A percentile compares a stretch with the other conserved stretches of the same genome.
Conservation (phyloP, 2,113 vertebrate species). For the Nansenia antarctica region DNA sequence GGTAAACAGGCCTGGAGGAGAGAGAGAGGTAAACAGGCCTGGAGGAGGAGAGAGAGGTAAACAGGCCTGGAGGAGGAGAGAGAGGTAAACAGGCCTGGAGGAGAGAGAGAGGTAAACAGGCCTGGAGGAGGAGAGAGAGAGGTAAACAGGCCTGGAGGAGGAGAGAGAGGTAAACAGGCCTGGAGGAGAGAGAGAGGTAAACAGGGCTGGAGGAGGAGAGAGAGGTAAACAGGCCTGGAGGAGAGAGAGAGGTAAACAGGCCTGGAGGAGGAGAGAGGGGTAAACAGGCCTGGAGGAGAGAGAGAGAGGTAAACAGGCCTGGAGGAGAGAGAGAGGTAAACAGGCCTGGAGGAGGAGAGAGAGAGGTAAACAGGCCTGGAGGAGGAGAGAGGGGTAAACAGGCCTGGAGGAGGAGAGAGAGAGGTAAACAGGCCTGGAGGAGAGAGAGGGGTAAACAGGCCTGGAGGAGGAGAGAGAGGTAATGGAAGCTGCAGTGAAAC, state of each 20-base stretch:
- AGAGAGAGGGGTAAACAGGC: constrained; percentile 54
- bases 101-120: too few species aligned
- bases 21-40: too few species aligned
- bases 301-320: too few species aligned
- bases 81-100: constrained; percentile 72
- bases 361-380: constrained; percentile 29
- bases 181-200: constrained; percentile 61
- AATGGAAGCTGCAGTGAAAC: constrained; percentile 64
- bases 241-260: too few species aligned
- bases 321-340: too few species aligned
- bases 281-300: too few species aligned
- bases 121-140: constrained; percentile 65
- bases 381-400: constrained; percentile 51
- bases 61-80: background rate
- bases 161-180: constrained; percentile 66
- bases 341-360: too few species aligned
- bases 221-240: too few species aligned
- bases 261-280: too few species aligned
- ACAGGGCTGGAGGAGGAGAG: constrained; percentile 9
- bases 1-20: too few species aligned
- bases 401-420: constrained; percentile 41
- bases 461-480: constrained; percentile 58
- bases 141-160: constrained; percentile 15
- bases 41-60: constrained; percentile 55
- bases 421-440: constrained; percentile 32